Evolutionary conservation across 2,888 invertebrate genomes (phyloP).

Genomic region (Troides helena): DNA sequence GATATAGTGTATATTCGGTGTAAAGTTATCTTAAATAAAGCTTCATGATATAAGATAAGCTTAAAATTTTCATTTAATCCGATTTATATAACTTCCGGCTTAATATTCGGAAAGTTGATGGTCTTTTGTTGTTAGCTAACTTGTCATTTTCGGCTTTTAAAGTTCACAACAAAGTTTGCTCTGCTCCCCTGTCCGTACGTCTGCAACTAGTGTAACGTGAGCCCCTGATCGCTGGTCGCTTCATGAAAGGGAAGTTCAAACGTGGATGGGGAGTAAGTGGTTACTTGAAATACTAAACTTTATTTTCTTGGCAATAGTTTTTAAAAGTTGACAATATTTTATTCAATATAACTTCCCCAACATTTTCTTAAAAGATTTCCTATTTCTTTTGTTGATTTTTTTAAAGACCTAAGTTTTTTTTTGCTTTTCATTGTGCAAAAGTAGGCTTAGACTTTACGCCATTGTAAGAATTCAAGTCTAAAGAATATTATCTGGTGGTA

Average conservation of each 20-base stretch:
- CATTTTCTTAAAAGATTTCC: slow-evolving; percentile 25
- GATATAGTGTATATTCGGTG: background rate
- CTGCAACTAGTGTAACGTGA: slow-evolving; percentile 20
- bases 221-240: background rate
- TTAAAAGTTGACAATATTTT: slow-evolving; percentile 28
- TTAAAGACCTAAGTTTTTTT: background rate
- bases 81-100: background rate
- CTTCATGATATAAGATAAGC: background rate
- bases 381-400: slow-evolving; percentile 19
- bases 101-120: slow-evolving; percentile 12
- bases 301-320: slow-evolving; percentile 26
- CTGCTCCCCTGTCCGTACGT: slow-evolving; percentile 19
- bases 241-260: slow-evolving; percentile 12
- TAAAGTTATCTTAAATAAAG: background rate
- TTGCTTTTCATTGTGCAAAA: background rate
- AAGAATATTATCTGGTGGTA: background rate
- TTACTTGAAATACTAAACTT: slow-evolving; percentile 23
- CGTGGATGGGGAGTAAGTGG: slow-evolving; percentile 14
- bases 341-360: slow-evolving; percentile 22
- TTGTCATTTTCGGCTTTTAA: slow-evolving; percentile 29
- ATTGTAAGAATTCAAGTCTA: background rate
- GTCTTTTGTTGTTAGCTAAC: slow-evolving; percentile 21
- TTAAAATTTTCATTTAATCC: background rate
- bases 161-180: slow-evolving; percentile 25
- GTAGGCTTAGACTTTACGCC: background rate